phyloP scores from a whole-genome alignment of 2,797 vertebrate species.

The Merluccius polli region DNA sequence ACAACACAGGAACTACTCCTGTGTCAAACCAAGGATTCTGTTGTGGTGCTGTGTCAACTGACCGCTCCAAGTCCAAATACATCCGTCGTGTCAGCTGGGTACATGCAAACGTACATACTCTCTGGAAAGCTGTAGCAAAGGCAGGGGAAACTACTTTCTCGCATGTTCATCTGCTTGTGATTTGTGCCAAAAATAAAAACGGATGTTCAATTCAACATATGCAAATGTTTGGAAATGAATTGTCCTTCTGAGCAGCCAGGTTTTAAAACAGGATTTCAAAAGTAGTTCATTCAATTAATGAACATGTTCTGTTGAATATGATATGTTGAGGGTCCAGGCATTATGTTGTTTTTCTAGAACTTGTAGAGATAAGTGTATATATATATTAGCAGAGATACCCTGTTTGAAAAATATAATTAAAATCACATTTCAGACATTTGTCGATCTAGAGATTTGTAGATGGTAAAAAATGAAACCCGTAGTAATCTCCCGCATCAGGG shows the following conservation, averaged over 20 bases:
- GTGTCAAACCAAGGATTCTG: background rate
- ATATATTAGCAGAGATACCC: no score
- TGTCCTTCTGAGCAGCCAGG: background rate
- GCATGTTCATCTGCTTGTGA: constrained; percentile 1
- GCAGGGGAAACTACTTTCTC: background rate
- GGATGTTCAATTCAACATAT: background rate
- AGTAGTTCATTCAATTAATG: background rate
- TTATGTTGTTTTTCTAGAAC: no score
- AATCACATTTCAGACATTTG: no score
- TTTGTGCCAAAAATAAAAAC: background rate
- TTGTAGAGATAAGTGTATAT: no score
- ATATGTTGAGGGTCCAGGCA: background rate
- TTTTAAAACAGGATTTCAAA: background rate
- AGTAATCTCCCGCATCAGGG: no score
- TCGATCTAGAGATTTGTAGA: no score
- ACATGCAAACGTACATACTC: background rate
- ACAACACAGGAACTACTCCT: background rate
- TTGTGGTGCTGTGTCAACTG: background rate
- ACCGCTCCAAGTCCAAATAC: background rate
- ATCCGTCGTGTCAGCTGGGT: background rate
- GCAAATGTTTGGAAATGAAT: background rate
- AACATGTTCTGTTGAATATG: background rate
- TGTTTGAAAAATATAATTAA: no score
- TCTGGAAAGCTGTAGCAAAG: background rate
- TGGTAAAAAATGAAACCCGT: no score